Evolutionary conservation across 2,888 invertebrate species (phyloP).

Genomic region (Lithodes maja): DNA sequence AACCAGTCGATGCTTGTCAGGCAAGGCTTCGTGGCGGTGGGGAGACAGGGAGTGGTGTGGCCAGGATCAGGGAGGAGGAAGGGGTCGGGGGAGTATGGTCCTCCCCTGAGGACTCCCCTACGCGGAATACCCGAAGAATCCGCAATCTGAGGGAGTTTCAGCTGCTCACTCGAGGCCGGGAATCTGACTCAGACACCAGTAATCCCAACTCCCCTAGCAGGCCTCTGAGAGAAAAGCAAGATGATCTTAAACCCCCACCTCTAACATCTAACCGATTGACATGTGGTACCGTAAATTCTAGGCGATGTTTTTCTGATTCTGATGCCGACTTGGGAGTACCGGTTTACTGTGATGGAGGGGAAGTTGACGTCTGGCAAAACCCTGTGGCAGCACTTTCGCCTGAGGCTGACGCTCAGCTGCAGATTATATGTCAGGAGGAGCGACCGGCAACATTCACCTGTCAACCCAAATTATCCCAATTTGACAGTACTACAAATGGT

Average conservation of each 20-base stretch:
- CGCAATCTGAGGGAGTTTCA: conserved; percentile 68
- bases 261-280: conserved; percentile 2
- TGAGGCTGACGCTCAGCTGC: conserved; percentile 45
- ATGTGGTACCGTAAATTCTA: conserved; percentile 27
- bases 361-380: conserved; percentile 70
- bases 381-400: conserved; percentile 66
- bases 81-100: conserved; percentile 11
- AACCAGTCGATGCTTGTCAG: conserved; percentile 54
- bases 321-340: conserved; percentile 67
- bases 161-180: conserved; percentile 56
- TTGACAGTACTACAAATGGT: conserved; percentile 10
- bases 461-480: conserved; percentile 3
- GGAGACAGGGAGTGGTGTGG: conserved; percentile 49
- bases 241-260: conserved; percentile 13
- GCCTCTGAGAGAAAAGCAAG: conserved; percentile 46
- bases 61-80: conserved; percentile 60
- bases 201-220: conserved; percentile 46
- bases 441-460: conserved; percentile 34
- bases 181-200: conserved; percentile 60
- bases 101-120: conserved; percentile 65
- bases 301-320: conserved; percentile 69
- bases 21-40: conserved; percentile 48
- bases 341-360: conserved; percentile 57
- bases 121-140: conserved; percentile 63
- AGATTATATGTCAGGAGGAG: conserved; percentile 61